phyloP scores from a whole-genome alignment of 1,140 invertebrate genomes.

The Aphidius gifuensis region DNA sequence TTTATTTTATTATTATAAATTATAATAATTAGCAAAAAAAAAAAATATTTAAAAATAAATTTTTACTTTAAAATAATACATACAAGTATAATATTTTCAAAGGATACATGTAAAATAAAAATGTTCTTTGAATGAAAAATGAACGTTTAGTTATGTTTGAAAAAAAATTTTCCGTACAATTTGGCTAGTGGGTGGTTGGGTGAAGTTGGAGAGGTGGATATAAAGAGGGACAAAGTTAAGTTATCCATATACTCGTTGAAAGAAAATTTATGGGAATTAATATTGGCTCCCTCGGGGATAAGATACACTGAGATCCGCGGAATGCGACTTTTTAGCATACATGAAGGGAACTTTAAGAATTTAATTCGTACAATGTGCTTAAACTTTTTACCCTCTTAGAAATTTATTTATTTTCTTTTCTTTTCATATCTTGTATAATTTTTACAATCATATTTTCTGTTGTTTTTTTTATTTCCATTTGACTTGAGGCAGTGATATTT shows the following conservation, averaged over 20 bases:
- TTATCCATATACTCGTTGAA: slow-evolving; percentile 48
- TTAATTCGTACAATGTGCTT: slow-evolving; percentile 46
- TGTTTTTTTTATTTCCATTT: not conserved
- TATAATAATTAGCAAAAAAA: not conserved
- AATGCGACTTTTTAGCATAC: slow-evolving; percentile 53
- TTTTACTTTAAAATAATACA: no score
- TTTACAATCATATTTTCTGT: slow-evolving; percentile 3
- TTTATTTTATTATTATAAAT: no score
- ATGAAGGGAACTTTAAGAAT: slow-evolving; percentile 56
- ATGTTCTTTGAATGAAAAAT: no score
- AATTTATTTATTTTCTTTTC: slow-evolving; percentile 18
- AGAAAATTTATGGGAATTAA: slow-evolving; percentile 59
- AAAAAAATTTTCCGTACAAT: not conserved
- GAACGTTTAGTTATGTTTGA: no score
- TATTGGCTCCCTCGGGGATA: slow-evolving; percentile 47
- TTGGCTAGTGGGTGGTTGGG: slow-evolving; percentile 3
- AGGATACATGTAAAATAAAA: no score
- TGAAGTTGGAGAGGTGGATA: not conserved
- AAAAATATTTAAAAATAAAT: no score
- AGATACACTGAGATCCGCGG: slow-evolving; percentile 46
- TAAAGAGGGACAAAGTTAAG: slow-evolving; percentile 18
- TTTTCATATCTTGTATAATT: slow-evolving; percentile 15
- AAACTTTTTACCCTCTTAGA: slow-evolving; percentile 3
- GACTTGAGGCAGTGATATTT: no score
- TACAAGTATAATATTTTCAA: no score